A percentile compares a stretch with the other conserved stretches of the same genome.
phyloP scores from a whole-genome alignment of 2,888 invertebrate genomes.

The Epinotia ramella region DNA sequence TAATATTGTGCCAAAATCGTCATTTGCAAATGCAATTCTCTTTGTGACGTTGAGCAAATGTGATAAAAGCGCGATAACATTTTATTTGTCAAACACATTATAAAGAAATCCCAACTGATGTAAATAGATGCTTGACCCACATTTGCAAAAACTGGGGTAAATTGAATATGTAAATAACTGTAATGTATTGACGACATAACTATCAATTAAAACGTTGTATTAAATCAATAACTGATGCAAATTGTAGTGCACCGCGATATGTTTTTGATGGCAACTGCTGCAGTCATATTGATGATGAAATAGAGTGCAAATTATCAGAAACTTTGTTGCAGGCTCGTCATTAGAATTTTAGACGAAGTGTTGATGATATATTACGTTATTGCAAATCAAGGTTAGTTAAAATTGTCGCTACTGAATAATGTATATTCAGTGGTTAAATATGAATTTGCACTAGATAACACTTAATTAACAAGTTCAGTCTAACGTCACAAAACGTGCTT shows the following conservation, averaged over 20 bases:
- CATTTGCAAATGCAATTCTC: conserved; percentile 29
- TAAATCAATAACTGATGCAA: conserved; percentile 66
- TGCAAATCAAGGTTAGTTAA: conserved; percentile 34
- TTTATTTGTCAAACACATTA: conserved; percentile 37
- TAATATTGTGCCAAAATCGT: conserved; percentile 20
- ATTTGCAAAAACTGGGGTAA: conserved; percentile 41
- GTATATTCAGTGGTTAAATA: conserved; percentile 38
- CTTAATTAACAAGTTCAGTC: conserved; percentile 16
- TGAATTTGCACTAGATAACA: conserved; percentile 23
- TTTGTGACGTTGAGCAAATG: conserved; percentile 30
- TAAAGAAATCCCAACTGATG: conserved; percentile 20
- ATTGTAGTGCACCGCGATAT: conserved; percentile 48
- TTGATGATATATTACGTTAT: conserved; percentile 44
- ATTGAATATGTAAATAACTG: conserved; percentile 41
- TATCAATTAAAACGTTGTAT: conserved; percentile 63
- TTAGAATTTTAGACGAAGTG: conserved; percentile 40
- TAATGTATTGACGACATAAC: conserved; percentile 60
- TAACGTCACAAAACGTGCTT: neutral
- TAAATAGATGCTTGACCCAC: conserved; percentile 42
- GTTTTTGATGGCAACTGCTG: conserved; percentile 15
- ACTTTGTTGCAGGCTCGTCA: conserved; percentile 3
- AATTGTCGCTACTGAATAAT: conserved; percentile 37
- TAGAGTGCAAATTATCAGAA: conserved; percentile 20
- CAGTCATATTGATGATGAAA: conserved; percentile 10
- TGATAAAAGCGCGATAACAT: conserved; percentile 34